Evolutionary conservation across 1,140 invertebrate species (phyloP).

Genomic region (Chelonus insularis): DNA sequence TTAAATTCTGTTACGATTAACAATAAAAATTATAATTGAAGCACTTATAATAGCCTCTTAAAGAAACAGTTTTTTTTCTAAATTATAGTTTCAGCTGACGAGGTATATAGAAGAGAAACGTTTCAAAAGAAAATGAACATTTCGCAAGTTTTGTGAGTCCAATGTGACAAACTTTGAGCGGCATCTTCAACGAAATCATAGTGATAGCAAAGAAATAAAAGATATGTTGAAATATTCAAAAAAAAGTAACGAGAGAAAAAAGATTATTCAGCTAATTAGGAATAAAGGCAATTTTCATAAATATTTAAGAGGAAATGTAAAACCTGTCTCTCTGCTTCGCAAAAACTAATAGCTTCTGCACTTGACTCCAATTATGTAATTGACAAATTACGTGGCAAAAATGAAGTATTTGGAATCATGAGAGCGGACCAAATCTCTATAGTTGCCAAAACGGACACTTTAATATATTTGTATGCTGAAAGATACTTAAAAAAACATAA

Average conservation of each 20-base stretch:
- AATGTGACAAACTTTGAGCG: slow-evolving; percentile 4
- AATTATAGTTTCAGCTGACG: too few species aligned
- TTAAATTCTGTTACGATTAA: too few species aligned
- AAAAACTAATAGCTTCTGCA: background rate
- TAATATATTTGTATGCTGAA: background rate
- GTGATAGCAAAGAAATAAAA: background rate
- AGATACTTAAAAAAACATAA: slow-evolving; percentile 6
- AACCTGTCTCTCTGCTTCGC: background rate
- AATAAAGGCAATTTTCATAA: background rate
- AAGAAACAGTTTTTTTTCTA: too few species aligned
- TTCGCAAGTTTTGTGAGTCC: background rate
- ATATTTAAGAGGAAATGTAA: slow-evolving; percentile 1
- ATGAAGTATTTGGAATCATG: slow-evolving; percentile 6
- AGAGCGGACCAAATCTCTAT: background rate
- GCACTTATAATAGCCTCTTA: too few species aligned
- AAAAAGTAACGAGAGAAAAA: background rate
- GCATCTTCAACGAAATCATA: background rate
- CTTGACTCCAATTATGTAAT: background rate
- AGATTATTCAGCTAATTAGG: background rate
- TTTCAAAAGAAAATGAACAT: too few species aligned
- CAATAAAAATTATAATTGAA: too few species aligned
- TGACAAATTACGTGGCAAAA: background rate
- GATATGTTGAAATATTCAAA: background rate
- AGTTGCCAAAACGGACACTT: slow-evolving; percentile 1
- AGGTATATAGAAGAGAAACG: too few species aligned